A percentile compares a stretch with the other conserved stretches of the same genome.
phyloP scores from a whole-genome alignment of 2,797 vertebrate genomes.

The Monodelphis domestica region DNA sequence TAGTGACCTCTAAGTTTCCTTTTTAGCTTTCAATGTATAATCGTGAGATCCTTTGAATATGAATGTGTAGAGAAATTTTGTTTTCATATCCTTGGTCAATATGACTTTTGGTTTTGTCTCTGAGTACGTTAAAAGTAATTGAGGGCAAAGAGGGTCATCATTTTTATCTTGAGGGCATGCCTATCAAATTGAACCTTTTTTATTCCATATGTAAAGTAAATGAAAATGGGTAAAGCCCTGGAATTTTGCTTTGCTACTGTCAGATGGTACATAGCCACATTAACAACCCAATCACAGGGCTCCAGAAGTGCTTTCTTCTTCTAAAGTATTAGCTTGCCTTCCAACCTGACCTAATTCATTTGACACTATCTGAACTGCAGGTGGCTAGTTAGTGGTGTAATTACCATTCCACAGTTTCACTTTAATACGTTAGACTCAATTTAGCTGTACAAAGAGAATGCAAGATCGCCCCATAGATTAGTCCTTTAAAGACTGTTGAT shows the following conservation, averaged over 20 bases:
- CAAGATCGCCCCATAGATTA: constrained; percentile 77
- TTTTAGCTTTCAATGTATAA: not conserved
- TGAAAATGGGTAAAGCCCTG: constrained; percentile 40
- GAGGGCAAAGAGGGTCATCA: not conserved
- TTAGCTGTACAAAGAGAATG: constrained; percentile 78
- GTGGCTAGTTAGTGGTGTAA: constrained; percentile 77
- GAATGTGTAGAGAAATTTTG: not conserved
- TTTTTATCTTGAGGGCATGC: constrained; percentile 46
- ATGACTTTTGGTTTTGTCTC: not conserved
- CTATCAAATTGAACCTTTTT: constrained; percentile 36
- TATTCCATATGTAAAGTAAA: not conserved
- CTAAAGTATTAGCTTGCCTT: constrained; percentile 61
- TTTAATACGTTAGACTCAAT: constrained; percentile 77
- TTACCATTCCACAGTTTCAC: constrained; percentile 66
- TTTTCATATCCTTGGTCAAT: not conserved
- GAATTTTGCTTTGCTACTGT: constrained; percentile 48
- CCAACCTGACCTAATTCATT: constrained; percentile 67
- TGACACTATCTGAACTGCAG: constrained; percentile 72
- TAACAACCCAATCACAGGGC: constrained; percentile 9
- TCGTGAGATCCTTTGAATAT: not conserved
- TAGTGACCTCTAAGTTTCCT: not conserved
- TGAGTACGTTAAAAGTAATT: not conserved
- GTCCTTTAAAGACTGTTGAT: constrained; percentile 75
- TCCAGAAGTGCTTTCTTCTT: constrained; percentile 42
- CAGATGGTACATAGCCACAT: constrained; percentile 35